Evolutionary conservation across 2,113 vertebrate species (phyloP), one percentile per base, ranked within the genome.

Genomic region (Neoarius graeffei): DNA sequence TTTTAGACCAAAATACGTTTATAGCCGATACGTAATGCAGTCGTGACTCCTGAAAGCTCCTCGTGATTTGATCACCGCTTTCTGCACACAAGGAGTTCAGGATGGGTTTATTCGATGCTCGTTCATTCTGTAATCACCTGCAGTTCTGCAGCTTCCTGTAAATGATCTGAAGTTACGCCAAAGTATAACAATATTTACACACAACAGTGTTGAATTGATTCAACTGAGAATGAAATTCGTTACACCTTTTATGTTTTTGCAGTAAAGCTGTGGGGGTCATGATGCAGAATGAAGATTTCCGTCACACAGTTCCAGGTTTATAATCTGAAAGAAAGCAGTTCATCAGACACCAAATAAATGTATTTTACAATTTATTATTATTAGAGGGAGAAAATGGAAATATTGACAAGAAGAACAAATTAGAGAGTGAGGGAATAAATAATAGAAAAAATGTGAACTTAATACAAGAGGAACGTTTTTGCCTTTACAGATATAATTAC

Each of bases 291-390:
- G 35, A 79, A 82, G 56, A 71, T 79, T 83, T 77, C 83, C 30
- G 6, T 62, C 60, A 48, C 35, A 60, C 8, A 35, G 0, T n/a
- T 67, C 13, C 50, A 71, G 25, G 52, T 20, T 52, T 82, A 30
- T 48, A 64, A 50, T 74, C 20, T 86, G 76, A 81, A 59, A 76
- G 27, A 85, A 74, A 67, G 54, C 60, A 86, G 85, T 76, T 83
- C 27, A 84, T 89, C 71, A 83, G 74, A 67, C 20, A 77, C 54
- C 71, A 89, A 74, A 76, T 13, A 25, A 60, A 60, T 56, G n/a
- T 15, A 1, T n/a, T 54, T 82, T 52, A 7, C 48, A 69, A 54
- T 42, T 42, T 4, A 42, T 7, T 19, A 42, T 56, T 84, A 20
- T 54, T 67, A 17, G 4, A 69, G 13, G 4, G 4, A 69, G 25